These are phyloP conservation scores for Brachypteracias leptosomus DNA, from an alignment of 2,113 vertebrate species.

Conservation along the genomic window DNA sequence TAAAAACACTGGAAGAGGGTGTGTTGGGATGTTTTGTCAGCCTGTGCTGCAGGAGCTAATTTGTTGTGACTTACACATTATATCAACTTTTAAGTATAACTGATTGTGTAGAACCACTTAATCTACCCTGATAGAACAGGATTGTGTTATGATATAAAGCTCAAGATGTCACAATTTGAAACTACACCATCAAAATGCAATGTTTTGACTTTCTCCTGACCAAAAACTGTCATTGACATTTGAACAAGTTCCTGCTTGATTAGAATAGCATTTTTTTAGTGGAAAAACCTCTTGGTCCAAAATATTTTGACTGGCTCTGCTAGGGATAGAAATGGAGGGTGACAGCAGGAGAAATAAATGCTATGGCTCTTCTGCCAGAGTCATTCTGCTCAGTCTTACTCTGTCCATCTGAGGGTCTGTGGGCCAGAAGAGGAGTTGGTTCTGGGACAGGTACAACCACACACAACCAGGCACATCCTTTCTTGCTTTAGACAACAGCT, in stretches of 20 bases:
- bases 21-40: conserved; percentile 6
- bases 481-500: background rate
- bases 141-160: conserved; percentile 28
- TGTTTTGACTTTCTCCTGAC: conserved; percentile 18
- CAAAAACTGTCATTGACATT: background rate
- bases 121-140: background rate
- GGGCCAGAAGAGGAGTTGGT: background rate
- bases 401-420: background rate
- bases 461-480: background rate
- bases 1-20: background rate
- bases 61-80: conserved; percentile 31
- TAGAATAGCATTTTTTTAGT: conserved; percentile 4
- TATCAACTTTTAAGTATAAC: background rate
- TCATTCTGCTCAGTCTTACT: background rate
- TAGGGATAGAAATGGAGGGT: background rate
- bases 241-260: background rate
- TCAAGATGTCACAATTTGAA: conserved; percentile 43
- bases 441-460: background rate
- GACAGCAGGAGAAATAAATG: background rate
- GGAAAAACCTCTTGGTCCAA: background rate
- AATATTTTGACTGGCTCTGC: conserved; percentile 8
- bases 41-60: conserved; percentile 1
- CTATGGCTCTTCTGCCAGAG: background rate
- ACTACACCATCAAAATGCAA: background rate
- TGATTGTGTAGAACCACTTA: background rate